Evolutionary conservation across 2,113 vertebrate genomes (phyloP).

Genomic region (Pontoporia blainvillei): DNA sequence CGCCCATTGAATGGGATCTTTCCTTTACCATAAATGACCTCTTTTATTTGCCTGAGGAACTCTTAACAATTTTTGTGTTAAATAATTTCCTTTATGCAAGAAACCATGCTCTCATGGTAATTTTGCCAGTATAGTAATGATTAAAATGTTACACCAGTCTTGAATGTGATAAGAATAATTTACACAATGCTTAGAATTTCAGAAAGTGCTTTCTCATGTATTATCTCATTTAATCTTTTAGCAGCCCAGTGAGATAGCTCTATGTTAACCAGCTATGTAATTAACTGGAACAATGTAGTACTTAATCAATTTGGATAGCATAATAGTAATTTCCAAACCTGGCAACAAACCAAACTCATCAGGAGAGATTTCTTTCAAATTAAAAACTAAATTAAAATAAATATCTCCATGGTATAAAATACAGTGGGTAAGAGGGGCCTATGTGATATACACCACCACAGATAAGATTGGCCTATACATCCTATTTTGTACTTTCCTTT

Average conservation of each 20-base stretch:
- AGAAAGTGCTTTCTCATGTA: neutral
- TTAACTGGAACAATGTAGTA: conserved; percentile 11
- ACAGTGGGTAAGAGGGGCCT: neutral
- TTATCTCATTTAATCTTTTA: conserved; percentile 37
- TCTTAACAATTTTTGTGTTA: neutral
- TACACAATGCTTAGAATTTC: neutral
- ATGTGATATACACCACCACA: neutral
- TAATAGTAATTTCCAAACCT: conserved; percentile 11
- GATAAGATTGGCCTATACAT: neutral
- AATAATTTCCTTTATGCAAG: neutral
- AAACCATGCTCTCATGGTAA: neutral
- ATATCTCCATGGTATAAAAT: neutral
- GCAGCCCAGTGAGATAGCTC: neutral
- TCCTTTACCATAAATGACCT: neutral
- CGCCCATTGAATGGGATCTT: neutral
- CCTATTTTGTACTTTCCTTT: neutral
- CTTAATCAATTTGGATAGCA: neutral
- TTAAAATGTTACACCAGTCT: neutral
- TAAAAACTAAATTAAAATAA: neutral
- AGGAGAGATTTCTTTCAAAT: neutral
- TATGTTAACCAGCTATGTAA: neutral
- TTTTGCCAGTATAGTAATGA: neutral
- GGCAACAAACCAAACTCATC: neutral
- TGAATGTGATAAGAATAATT: conserved; percentile 3
- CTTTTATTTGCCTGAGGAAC: neutral